These are phyloP conservation scores for Lepidurus apus DNA, from an alignment of 1,140 invertebrate species.

Conservation along the genomic window DNA sequence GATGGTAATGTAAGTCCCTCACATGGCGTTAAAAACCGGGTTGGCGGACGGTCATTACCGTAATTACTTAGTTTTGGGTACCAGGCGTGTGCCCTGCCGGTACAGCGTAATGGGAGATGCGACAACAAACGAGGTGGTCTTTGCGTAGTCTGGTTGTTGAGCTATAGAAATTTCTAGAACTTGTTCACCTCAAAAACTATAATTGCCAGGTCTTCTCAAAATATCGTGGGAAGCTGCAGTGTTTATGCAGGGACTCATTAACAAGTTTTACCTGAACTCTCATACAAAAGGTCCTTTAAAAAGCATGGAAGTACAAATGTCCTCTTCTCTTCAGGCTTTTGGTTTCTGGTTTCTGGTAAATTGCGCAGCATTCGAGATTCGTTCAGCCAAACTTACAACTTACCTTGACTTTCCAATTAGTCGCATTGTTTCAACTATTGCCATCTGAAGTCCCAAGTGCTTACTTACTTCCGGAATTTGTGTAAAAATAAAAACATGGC, in stretches of 20 bases:
- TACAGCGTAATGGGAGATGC: background rate
- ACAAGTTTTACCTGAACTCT: background rate
- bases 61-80: conserved; percentile 15
- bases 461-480: background rate
- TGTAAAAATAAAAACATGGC: background rate
- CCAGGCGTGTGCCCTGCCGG: background rate
- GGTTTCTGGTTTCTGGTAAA: background rate
- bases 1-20: background rate
- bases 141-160: background rate
- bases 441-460: background rate
- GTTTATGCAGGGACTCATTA: background rate
- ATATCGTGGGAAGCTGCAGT: background rate
- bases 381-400: background rate
- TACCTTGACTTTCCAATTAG: background rate
- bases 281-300: too few species aligned
- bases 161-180: background rate
- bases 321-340: background rate
- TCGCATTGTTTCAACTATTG: background rate
- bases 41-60: background rate
- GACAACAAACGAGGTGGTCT: background rate
- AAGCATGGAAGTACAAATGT: background rate
- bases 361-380: background rate
- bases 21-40: background rate
- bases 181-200: background rate
- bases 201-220: background rate